These are phyloP conservation scores for Heteropelma amictum DNA, from an alignment of 2,888 invertebrate genomes.

Conservation along the genomic window DNA sequence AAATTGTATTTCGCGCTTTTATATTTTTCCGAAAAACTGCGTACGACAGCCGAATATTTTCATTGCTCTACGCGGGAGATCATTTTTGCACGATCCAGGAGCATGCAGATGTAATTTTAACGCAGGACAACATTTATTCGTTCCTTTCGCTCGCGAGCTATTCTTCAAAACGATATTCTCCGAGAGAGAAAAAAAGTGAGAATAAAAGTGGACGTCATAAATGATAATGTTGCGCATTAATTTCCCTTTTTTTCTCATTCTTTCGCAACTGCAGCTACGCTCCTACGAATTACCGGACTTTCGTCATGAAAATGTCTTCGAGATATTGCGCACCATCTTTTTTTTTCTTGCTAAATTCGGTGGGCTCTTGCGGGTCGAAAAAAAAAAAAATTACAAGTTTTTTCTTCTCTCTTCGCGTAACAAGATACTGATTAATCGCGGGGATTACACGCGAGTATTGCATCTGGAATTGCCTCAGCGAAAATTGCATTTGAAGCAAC, in stretches of 20 bases:
- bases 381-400: neutral
- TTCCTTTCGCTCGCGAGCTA: neutral
- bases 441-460: neutral
- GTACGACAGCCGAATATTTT: too few species aligned
- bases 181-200: too few species aligned
- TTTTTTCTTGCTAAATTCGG: neutral
- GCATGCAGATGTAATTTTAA: too few species aligned
- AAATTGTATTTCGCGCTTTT: too few species aligned
- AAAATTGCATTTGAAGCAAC: conserved; percentile 8
- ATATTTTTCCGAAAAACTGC: too few species aligned
- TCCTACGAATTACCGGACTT: neutral
- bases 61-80: too few species aligned
- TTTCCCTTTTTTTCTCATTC: neutral
- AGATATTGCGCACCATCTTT: neutral
- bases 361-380: neutral
- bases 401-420: neutral
- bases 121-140: too few species aligned
- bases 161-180: too few species aligned
- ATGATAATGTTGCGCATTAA: neutral
- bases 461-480: neutral
- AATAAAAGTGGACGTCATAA: neutral
- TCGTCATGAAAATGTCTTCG: neutral
- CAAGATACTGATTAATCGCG: conserved; percentile 12
- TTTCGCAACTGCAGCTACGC: neutral
- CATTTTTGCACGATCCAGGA: too few species aligned